These are phyloP conservation scores for Furcula furcula DNA, from an alignment of 2,888 invertebrate genomes.

Conservation along the genomic window DNA sequence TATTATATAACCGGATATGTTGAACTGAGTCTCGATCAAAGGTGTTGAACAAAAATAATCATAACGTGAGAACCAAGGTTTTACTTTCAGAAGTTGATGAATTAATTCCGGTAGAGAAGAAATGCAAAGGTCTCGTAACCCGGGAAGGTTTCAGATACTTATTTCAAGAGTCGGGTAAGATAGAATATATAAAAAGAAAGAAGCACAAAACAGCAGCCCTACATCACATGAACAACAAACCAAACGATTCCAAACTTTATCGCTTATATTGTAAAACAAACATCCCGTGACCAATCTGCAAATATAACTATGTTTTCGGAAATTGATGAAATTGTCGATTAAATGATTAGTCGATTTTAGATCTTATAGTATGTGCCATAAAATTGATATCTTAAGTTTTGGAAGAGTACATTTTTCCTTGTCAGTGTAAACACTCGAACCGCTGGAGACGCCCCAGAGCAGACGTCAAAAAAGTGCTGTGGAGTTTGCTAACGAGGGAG, in stretches of 20 bases:
- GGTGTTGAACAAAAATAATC: neutral
- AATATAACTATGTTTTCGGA: slow-evolving; percentile 42
- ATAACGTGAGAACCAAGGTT: neutral
- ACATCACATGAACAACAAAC: slow-evolving; percentile 27
- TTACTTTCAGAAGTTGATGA: neutral
- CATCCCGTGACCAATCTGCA: slow-evolving; percentile 33
- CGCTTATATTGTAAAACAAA: slow-evolving; percentile 33
- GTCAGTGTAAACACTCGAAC: slow-evolving; percentile 57
- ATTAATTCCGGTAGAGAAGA: slow-evolving; percentile 27
- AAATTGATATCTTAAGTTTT: slow-evolving; percentile 24
- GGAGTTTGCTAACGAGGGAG: slow-evolving; percentile 70
- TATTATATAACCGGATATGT: too few relatives aligned
- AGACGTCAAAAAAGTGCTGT: slow-evolving; percentile 74
- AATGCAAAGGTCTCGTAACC: slow-evolving; percentile 37
- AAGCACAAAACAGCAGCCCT: slow-evolving; percentile 44
- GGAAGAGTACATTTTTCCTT: slow-evolving; percentile 35
- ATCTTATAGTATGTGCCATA: slow-evolving; percentile 39
- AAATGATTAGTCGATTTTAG: slow-evolving; percentile 32
- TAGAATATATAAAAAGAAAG: too few relatives aligned
- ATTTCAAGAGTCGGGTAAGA: slow-evolving; percentile 57
- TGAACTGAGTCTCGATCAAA: neutral
- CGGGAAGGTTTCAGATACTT: slow-evolving; percentile 56
- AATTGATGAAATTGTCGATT: slow-evolving; percentile 25
- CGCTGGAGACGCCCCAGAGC: slow-evolving; percentile 62
- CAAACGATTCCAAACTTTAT: slow-evolving; percentile 45